phyloP scores from a whole-genome alignment of 2,888 invertebrate genomes.

The Steinernema carpocapsae region DNA sequence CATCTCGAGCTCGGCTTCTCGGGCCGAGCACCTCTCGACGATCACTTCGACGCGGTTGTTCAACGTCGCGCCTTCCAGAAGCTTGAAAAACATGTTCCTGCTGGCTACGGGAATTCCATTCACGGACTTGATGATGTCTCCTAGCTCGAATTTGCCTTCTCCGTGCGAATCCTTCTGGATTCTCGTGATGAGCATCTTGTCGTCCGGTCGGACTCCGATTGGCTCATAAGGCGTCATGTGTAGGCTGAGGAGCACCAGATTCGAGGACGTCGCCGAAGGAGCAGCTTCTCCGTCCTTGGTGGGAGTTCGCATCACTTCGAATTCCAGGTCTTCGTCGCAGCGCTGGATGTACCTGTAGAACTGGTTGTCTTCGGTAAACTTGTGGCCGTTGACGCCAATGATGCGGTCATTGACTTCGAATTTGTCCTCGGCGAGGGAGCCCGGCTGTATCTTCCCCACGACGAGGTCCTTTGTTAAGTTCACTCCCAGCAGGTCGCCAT shows the following conservation, averaged over 20 bases:
- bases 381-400: conserved; percentile 11
- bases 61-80: not conserved
- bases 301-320: conserved; percentile 3
- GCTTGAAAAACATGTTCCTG: conserved; percentile 11
- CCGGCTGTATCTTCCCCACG: conserved; percentile 25
- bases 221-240: conserved; percentile 16
- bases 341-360: conserved; percentile 8
- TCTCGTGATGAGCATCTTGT: not conserved
- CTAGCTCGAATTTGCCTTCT: conserved; percentile 29
- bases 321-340: conserved; percentile 6
- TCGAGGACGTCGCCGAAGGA: not conserved
- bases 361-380: conserved; percentile 7
- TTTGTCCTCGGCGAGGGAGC: conserved; percentile 4
- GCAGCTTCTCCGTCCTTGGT: conserved; percentile 2
- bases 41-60: conserved; percentile 11
- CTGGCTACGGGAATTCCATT: not conserved
- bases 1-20: conserved; percentile 23
- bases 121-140: conserved; percentile 24
- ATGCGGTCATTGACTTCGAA: conserved; percentile 26
- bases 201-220: conserved; percentile 26
- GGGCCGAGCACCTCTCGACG: conserved; percentile 19
- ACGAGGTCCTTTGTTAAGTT: conserved; percentile 1
- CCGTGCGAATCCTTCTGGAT: conserved; percentile 30
- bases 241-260: conserved; percentile 10
- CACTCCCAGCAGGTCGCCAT: conserved; percentile 20